Evolutionary conservation across 2,888 invertebrate genomes (phyloP), one percentile per base, ranked within the genome.

Genomic region (Cephus sareptanus): DNA sequence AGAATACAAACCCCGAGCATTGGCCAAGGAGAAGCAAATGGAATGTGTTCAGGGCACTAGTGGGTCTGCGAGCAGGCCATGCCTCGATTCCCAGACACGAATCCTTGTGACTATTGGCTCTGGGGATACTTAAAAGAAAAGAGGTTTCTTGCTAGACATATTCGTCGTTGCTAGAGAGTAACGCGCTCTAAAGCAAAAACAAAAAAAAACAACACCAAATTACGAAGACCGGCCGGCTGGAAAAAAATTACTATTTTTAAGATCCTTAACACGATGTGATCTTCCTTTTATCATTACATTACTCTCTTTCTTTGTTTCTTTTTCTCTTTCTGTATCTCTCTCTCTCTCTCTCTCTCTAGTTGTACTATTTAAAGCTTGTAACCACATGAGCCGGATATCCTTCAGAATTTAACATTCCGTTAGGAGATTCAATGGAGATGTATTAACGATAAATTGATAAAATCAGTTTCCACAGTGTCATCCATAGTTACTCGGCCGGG

Each of bases 71-170:
- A 88, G 88, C 87, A 85, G 87, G 87, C 88, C 88, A 88, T 87
- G 88, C 88, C 87, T 87, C 87, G 87, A 87, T 87, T 87, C 87
- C 88, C 87, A 88, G 88, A 87, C 87, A 87, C 88, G 88, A 85
- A 88, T 88, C 87, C 88, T 87, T 85, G 86, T 87, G 87, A 88
- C 87, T 87, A 87, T 88, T 87, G 88, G 86, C 88, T 88, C 88
- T 88, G 87, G 88, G 88, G 88, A 87, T 87, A 88, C 88, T 88
- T 88, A 87, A 88, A 88, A 87, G 87, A 88, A 88, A 88, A 88
- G 84, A 88, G 84, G 88, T 84, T 87, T 85, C 86, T 87, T 87
- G 87, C 87, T 87, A 87, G 87, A 87, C 87, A 88, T 56, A 56
- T 56, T 56, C 56, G 56, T 56, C 56, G 56, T 56, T 56, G 56